Conservation (phyloP, 2,797 vertebrate species). For the Nasua narica region DNA sequence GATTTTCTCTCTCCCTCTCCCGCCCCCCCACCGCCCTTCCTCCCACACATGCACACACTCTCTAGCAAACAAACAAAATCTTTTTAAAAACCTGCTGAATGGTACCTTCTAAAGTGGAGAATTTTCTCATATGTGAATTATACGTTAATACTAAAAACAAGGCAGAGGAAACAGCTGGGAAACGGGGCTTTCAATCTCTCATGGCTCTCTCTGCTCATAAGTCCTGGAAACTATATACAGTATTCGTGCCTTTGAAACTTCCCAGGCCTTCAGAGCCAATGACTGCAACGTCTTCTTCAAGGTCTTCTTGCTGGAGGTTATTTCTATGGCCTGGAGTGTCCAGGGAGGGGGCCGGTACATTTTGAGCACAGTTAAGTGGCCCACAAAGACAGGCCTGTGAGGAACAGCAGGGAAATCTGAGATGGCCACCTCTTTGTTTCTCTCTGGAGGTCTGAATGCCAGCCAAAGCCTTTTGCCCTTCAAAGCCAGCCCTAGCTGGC, state of each 20-base stretch:
- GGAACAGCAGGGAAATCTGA: neutral
- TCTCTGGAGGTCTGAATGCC: neutral
- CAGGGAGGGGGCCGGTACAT: neutral
- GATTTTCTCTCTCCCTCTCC: neutral
- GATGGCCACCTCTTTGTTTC: neutral
- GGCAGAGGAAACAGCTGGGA: neutral
- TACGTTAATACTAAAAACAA: neutral
- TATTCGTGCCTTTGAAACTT: neutral
- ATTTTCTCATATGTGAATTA: neutral
- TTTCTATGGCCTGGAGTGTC: neutral
- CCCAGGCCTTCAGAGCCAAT: neutral
- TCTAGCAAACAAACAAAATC: neutral
- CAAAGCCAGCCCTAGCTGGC: neutral
- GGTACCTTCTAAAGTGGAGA: neutral
- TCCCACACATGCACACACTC: neutral
- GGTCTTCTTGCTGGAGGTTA: neutral
- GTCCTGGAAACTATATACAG: neutral
- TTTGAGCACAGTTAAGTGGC: neutral
- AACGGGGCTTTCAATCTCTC: neutral
- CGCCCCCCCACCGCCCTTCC: too few relatives aligned
- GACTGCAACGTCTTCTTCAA: neutral
- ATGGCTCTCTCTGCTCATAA: fast-evolving
- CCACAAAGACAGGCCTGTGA: fast-evolving
- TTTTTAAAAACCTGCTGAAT: neutral
- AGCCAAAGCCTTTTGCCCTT: neutral